Conservation (phyloP, 2,113 vertebrate genomes). For the Xenotilapia leptura region DNA sequence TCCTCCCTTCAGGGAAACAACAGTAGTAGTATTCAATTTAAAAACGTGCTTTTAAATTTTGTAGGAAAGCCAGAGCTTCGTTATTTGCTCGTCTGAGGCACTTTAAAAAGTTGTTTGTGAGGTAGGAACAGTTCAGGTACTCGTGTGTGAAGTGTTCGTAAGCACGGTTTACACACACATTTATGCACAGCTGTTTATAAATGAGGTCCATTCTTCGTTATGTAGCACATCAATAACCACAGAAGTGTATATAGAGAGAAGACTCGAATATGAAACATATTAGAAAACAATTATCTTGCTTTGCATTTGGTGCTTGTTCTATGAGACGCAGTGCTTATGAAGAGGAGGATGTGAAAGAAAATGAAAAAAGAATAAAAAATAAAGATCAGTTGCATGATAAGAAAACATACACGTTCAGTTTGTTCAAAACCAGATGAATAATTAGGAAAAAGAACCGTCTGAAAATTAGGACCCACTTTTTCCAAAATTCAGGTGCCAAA, state of each 20-base stretch:
- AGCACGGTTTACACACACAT: not conserved
- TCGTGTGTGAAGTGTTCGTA: not conserved
- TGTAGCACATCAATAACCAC: not conserved
- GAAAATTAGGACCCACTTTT: not conserved
- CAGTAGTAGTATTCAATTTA: not conserved
- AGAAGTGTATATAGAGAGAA: not conserved
- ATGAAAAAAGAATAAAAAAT: not conserved
- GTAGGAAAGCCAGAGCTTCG: not conserved
- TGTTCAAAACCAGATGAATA: not conserved
- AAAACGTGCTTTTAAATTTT: not conserved
- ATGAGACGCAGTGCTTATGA: not conserved
- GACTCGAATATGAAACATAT: not conserved
- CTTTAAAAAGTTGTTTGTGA: not conserved
- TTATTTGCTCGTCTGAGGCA: not conserved
- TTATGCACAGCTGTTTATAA: not conserved
- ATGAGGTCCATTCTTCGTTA: not conserved
- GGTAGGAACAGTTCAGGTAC: not conserved
- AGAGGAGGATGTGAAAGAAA: not conserved
- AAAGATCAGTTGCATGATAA: not conserved
- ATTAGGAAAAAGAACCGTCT: not conserved
- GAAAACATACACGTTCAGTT: not conserved
- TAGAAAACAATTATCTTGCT: not conserved
- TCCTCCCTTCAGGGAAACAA: accelerated
- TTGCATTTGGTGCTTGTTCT: not conserved
- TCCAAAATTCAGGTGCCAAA: not conserved